Conservation (phyloP, 2,888 invertebrate species). For the Leucophenga montana region DNA sequence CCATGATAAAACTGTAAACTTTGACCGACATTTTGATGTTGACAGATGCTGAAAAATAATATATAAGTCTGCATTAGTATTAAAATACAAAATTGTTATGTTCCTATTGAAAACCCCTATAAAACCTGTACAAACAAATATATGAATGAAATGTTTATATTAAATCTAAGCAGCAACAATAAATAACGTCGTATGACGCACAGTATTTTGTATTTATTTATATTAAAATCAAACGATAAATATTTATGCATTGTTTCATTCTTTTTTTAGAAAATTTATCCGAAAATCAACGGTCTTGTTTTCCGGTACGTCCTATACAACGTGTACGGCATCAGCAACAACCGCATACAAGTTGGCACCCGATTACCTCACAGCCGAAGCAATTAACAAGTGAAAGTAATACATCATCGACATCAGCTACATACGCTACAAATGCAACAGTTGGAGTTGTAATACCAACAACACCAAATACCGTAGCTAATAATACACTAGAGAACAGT, state of each 20-base stretch:
- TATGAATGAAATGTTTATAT: slow-evolving; percentile 14
- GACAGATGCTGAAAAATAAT: too few species aligned
- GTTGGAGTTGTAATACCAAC: slow-evolving; percentile 70
- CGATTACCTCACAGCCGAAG: slow-evolving; percentile 44
- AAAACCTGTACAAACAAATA: neutral
- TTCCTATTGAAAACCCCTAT: too few species aligned
- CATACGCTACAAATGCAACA: slow-evolving; percentile 48
- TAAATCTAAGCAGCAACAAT: neutral
- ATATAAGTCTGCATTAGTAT: too few species aligned
- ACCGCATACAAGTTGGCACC: slow-evolving; percentile 30
- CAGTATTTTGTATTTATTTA: neutral
- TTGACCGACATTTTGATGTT: too few species aligned
- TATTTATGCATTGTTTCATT: slow-evolving; percentile 21
- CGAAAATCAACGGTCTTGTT: slow-evolving; percentile 71
- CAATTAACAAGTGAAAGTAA: slow-evolving; percentile 17
- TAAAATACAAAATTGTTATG: too few species aligned
- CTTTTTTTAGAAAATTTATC: slow-evolving; percentile 55
- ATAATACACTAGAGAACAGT: slow-evolving; percentile 27
- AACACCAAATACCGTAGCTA: slow-evolving; percentile 49
- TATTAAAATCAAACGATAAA: neutral
- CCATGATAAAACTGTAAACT: too few species aligned
- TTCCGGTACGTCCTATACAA: slow-evolving; percentile 72
- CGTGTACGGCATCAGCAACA: slow-evolving; percentile 59
- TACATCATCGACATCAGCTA: neutral
- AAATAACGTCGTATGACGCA: neutral